phyloP scores from a whole-genome alignment of 92 coral and sea anemone genomes.

The Zoanthus gigantus region DNA sequence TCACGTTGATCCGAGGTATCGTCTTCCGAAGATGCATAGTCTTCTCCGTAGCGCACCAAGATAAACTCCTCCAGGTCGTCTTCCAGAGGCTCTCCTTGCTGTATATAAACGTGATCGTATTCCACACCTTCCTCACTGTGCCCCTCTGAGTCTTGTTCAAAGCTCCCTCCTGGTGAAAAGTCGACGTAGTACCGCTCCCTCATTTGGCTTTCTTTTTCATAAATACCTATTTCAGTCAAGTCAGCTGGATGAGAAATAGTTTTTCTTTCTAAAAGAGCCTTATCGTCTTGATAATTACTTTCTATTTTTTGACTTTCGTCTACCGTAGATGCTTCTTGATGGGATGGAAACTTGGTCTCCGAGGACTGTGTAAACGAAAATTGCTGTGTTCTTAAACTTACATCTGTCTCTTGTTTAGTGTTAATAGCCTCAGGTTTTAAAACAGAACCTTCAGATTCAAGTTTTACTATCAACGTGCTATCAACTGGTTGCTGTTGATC shows the following conservation, averaged over 20 bases:
- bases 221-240: slow-evolving; percentile 41
- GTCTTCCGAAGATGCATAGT: slow-evolving; percentile 73
- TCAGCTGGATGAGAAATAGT: slow-evolving; percentile 4
- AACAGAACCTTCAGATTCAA: neutral
- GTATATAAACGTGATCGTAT: slow-evolving; percentile 73
- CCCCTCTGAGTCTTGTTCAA: slow-evolving; percentile 61
- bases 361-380: neutral
- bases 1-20: slow-evolving; percentile 83
- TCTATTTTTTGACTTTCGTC: neutral
- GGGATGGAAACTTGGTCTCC: neutral
- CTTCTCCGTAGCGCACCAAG: slow-evolving; percentile 78
- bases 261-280: slow-evolving; percentile 14
- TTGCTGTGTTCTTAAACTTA: slow-evolving; percentile 15
- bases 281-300: neutral
- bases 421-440: neutral
- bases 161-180: slow-evolving; percentile 80
- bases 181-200: slow-evolving; percentile 83
- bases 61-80: slow-evolving; percentile 91
- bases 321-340: slow-evolving; percentile 13
- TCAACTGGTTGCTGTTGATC: neutral
- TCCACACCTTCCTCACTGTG: slow-evolving; percentile 71
- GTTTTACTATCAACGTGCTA: neutral
- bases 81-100: slow-evolving; percentile 80
- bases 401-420: slow-evolving; percentile 28
- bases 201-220: slow-evolving; percentile 50